phyloP scores from a whole-genome alignment of 1,140 invertebrate genomes.

The Leguminivora glycinivorella region DNA sequence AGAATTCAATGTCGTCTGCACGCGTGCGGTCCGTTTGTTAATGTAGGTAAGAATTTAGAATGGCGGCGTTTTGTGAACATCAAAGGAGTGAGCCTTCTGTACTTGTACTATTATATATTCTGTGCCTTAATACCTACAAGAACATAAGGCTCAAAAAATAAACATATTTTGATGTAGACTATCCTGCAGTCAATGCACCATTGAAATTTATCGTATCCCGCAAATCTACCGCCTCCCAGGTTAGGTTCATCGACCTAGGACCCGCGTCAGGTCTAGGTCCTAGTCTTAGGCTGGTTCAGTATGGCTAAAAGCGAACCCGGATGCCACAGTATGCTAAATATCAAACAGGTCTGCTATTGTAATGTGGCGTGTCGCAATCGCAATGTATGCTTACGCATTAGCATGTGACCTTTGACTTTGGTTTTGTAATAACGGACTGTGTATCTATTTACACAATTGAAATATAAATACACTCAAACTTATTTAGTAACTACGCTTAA shows the following conservation, averaged over 20 bases:
- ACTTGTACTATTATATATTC: no score
- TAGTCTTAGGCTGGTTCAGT: slow-evolving; percentile 52
- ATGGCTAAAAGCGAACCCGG: slow-evolving; percentile 60
- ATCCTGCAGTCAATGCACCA: slow-evolving; percentile 65
- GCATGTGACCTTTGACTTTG: slow-evolving; percentile 1
- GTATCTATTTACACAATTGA: no score
- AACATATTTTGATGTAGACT: slow-evolving; percentile 34
- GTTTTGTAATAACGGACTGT: background rate
- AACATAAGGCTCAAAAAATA: background rate
- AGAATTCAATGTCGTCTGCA: no score
- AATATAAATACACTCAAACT: no score
- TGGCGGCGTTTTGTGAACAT: no score
- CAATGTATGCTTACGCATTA: background rate
- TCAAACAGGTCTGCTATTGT: slow-evolving; percentile 18
- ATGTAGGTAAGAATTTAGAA: no score
- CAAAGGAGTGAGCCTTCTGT: no score
- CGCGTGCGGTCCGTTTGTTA: no score
- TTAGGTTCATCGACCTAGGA: slow-evolving; percentile 65
- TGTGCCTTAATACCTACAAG: no score
- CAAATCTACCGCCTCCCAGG: slow-evolving; percentile 63
- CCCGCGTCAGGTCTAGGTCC: slow-evolving; percentile 60
- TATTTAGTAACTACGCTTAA: no score
- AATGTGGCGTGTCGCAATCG: slow-evolving; percentile 7
- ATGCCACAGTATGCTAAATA: slow-evolving; percentile 43
- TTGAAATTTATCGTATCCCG: slow-evolving; percentile 75